Evolutionary conservation across 2,888 invertebrate species (phyloP), one percentile per base, ranked within the genome.

Genomic region (Cantharis nigra): DNA sequence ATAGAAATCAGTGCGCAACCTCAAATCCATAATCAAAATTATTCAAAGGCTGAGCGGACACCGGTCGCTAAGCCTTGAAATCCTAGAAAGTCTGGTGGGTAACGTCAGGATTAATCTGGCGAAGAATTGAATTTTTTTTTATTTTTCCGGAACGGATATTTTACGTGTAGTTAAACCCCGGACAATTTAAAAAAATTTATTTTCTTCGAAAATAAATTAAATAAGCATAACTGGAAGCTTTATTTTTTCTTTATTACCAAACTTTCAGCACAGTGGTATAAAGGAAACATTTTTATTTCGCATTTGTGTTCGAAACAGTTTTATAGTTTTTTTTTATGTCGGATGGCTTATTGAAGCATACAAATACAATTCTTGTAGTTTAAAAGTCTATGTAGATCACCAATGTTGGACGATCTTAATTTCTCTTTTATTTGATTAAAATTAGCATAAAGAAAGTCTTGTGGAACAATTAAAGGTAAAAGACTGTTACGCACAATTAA

Each of bases 391-490:
- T 67, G 65, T 67, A 67, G 65, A 67, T 67, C 65, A 67, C 1
- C n/a, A 49, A 49, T 49, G n/a, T n/a, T 13, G 10, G 65, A 9
- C 11, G 65, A 18, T 63, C 64, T 28, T 72, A 72, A 72, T 72
- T 72, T 72, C 72, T 72, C 72, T 30, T 30, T 16, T 72, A 65
- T 72, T 65, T 64, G 64, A 16, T 71, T 26, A 63, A 14, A 23
- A 72, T 72, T 72, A 65, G 30, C 64, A 65, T 72, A 72, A 72
- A 72, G 72, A 72, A 72, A 72, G 72, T 72, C 65, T 49, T 49
- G 49, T n/a, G 49, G 49, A 49, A 49, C 49, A 49, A 49, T 49
- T 49, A 49, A n/a, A 49, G 49, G 49, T 49, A 49, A 49, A 49
- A 49, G n/a, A n/a, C 49, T 49, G 2, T 49, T 49, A 49, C 49